These are phyloP conservation scores for Tenthredo scrophulariae DNA, from an alignment of 2,888 invertebrate genomes.

Conservation along the genomic window DNA sequence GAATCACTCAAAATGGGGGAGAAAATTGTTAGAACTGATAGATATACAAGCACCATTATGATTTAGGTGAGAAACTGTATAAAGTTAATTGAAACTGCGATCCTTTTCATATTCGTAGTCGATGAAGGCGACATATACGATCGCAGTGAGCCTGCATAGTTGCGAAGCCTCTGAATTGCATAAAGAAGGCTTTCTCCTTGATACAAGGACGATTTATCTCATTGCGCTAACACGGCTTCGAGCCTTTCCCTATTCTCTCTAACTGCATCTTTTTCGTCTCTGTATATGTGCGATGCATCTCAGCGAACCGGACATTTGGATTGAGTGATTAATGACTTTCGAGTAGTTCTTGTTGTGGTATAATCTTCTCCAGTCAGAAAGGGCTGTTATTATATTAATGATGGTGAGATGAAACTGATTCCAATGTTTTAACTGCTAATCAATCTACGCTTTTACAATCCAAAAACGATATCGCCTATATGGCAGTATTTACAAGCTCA, in stretches of 20 bases:
- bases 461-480: background rate
- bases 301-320: background rate
- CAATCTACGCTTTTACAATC: slow-evolving; percentile 1
- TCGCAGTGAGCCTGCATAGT: background rate
- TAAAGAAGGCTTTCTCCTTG: slow-evolving; percentile 38
- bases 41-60: background rate
- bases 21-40: background rate
- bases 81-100: background rate
- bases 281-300: background rate
- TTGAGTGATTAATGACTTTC: background rate
- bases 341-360: background rate
- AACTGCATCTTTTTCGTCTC: background rate
- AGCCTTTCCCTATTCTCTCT: slow-evolving; percentile 29
- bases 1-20: background rate
- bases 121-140: background rate
- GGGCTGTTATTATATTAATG: background rate
- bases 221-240: background rate
- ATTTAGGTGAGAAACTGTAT: background rate
- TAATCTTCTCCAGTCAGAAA: background rate
- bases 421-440: background rate
- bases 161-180: slow-evolving; percentile 27
- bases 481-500: background rate
- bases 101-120: background rate
- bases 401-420: background rate
- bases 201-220: slow-evolving; percentile 34